These are phyloP conservation scores for Melolontha melolontha DNA, from an alignment of 2,888 invertebrate species.

Conservation along the genomic window DNA sequence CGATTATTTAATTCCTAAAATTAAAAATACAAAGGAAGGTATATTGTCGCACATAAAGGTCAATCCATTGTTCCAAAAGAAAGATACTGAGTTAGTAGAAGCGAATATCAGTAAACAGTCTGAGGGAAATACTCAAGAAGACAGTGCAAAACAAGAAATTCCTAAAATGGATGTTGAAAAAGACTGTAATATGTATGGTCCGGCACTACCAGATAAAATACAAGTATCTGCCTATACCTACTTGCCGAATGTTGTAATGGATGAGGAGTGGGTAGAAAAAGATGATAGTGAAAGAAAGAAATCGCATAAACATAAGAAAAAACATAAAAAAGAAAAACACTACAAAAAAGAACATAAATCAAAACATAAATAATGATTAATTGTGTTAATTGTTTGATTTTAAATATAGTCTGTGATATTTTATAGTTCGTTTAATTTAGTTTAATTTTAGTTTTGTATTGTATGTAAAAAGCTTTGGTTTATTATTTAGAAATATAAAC, in stretches of 20 bases:
- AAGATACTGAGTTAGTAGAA: conserved; percentile 8
- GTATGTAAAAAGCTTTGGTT: not conserved
- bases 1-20: conserved; percentile 60
- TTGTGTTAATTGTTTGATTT: not conserved
- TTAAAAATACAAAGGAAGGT: conserved; percentile 61
- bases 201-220: conserved; percentile 69
- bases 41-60: conserved; percentile 60
- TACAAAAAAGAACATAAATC: conserved; percentile 52
- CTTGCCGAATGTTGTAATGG: conserved; percentile 50
- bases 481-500: not conserved
- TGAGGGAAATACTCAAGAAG: conserved; percentile 1
- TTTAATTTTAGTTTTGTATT: not conserved
- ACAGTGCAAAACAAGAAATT: conserved; percentile 34
- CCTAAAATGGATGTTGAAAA: conserved; percentile 29
- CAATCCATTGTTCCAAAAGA: conserved; percentile 38
- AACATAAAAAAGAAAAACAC: conserved; percentile 59
- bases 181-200: conserved; percentile 68
- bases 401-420: conserved; percentile 39
- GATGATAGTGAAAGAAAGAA: conserved; percentile 60
- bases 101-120: conserved; percentile 8
- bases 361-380: conserved; percentile 22
- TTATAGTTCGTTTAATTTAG: not conserved
- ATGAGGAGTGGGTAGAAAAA: conserved; percentile 69
- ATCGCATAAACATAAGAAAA: conserved; percentile 64
- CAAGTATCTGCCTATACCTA: conserved; percentile 54